phyloP scores from a whole-genome alignment of 2,113 vertebrate genomes.

The Melanocharis versteri region DNA sequence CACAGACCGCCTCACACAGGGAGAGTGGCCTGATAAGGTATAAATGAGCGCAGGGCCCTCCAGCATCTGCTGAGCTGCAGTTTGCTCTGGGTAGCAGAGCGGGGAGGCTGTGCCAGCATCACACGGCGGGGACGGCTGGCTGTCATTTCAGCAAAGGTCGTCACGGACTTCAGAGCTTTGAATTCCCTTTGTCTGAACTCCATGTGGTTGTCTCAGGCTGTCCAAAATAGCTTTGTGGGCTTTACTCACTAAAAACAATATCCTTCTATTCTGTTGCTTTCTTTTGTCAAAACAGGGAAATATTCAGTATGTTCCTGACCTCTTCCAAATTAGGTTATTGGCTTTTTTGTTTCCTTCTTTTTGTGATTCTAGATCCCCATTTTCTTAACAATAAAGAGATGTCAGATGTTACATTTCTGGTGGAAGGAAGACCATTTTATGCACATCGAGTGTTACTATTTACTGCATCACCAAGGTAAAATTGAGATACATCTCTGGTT shows the following conservation, averaged over 20 bases:
- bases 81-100: background rate
- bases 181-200: background rate
- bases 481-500: background rate
- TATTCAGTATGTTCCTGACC: background rate
- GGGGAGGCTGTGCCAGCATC: background rate
- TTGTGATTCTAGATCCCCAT: constrained; percentile 85
- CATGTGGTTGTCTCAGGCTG: background rate
- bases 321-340: background rate
- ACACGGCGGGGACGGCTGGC: accelerated
- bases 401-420: constrained; percentile 97
- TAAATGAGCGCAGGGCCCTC: background rate
- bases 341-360: background rate
- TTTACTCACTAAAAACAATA: background rate
- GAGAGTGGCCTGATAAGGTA: background rate
- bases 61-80: background rate
- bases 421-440: constrained; percentile 95
- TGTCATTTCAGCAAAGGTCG: background rate
- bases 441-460: constrained; percentile 95
- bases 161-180: background rate
- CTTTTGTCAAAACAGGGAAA: background rate
- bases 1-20: background rate
- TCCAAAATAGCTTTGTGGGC: background rate
- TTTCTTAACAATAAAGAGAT: constrained; percentile 99
- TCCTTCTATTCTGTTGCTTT: background rate
- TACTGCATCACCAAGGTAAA: constrained; percentile 91